These are phyloP conservation scores for Cephus rjabovi DNA, from an alignment of 2,888 invertebrate genomes.

Conservation along the genomic window DNA sequence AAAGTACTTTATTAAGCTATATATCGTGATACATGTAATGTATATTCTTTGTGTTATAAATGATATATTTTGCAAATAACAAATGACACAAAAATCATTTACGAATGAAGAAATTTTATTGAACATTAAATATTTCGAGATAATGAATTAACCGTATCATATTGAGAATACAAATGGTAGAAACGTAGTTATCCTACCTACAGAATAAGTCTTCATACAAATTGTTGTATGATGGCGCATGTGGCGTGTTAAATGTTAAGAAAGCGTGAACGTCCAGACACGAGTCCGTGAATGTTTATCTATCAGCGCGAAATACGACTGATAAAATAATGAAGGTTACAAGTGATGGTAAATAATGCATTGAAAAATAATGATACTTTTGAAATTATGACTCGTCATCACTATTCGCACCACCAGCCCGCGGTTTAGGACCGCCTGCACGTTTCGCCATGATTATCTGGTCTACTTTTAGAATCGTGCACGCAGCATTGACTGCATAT, in stretches of 20 bases:
- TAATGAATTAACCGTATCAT: not conserved
- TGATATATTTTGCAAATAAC: not conserved
- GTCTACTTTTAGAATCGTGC: constrained; percentile 93
- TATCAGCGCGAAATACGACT: not conserved
- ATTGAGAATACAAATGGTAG: not conserved
- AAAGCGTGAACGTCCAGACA: not conserved
- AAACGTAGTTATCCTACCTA: not conserved
- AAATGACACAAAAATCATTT: not conserved
- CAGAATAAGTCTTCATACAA: not conserved
- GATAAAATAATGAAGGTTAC: not conserved
- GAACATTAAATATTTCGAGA: not conserved
- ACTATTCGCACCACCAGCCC: constrained; percentile 72
- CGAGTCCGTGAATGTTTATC: not conserved
- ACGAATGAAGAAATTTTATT: not conserved
- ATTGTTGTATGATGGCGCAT: not conserved
- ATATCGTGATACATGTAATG: not conserved
- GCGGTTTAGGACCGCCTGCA: constrained; percentile 94
- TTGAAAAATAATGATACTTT: not conserved
- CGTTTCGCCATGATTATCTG: constrained; percentile 99
- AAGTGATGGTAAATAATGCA: not conserved
- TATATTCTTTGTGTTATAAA: not conserved
- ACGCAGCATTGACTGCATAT: constrained; percentile 93
- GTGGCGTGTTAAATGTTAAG: not conserved
- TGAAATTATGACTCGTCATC: constrained; percentile 74
- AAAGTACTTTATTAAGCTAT: not conserved